Conservation (phyloP, 2,888 invertebrate species). For the Platerodrilus igneus region DNA sequence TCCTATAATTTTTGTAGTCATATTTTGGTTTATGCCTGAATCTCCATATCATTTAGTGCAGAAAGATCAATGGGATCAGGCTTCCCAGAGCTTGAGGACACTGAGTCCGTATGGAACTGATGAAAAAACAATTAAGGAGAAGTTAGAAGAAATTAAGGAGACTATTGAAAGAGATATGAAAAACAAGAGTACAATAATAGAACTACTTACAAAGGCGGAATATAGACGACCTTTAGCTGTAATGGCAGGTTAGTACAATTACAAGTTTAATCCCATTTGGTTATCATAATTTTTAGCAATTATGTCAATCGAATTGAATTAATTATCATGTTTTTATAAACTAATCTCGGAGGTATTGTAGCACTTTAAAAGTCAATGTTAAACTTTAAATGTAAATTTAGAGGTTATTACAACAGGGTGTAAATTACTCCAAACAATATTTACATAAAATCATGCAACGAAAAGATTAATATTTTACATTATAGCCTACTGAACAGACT, state of each 20-base stretch:
- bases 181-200: slow-evolving; percentile 38
- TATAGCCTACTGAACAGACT: too few relatives aligned
- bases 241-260: slow-evolving; percentile 17
- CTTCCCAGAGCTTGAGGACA: slow-evolving; percentile 33
- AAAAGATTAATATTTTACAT: too few relatives aligned
- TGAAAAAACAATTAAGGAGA: slow-evolving; percentile 42
- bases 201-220: slow-evolving; percentile 35
- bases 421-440: too few relatives aligned
- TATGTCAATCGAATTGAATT: not conserved
- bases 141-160: slow-evolving; percentile 45
- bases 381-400: too few relatives aligned
- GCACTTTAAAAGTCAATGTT: too few relatives aligned
- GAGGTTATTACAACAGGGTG: too few relatives aligned
- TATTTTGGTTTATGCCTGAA: slow-evolving; percentile 48
- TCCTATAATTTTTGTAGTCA: slow-evolving; percentile 40
- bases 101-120: slow-evolving; percentile 42
- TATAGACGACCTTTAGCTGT: slow-evolving; percentile 21
- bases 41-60: slow-evolving; percentile 49
- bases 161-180: slow-evolving; percentile 40
- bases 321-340: not conserved
- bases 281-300: not conserved
- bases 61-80: slow-evolving; percentile 39
- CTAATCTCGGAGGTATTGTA: too few relatives aligned
- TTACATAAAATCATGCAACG: too few relatives aligned
- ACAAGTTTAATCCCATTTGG: slow-evolving; percentile 5